Evolutionary conservation across 2,113 vertebrate species (phyloP), one percentile per base, ranked within the genome.

Genomic region (Varanus salvator): DNA sequence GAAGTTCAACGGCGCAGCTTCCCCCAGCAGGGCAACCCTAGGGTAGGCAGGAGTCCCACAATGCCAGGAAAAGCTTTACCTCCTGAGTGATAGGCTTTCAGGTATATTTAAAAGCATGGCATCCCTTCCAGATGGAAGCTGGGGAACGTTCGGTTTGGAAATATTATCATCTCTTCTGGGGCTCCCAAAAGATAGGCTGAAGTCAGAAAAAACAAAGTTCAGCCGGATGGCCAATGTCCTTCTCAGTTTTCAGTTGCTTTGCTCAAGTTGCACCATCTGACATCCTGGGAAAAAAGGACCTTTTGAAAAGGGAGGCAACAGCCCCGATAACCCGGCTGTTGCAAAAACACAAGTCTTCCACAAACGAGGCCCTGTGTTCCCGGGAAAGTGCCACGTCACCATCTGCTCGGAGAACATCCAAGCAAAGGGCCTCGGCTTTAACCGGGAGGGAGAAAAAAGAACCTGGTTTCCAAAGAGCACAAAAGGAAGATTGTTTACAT

Each of bases 401-500:
- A 25, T 8, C 0, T 9, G 44, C 89, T 76, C 23, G 83, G 64
- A 71, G 21, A 19, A 17, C 34, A 1, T 75, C 89, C 80, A 54
- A 52, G 57, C 8, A 7, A 19, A 66, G 54, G 34, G 27, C 9
- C 80, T 75, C 2, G 4, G 60, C 38, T 38, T 8, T 7, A 6
- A 52, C 1, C 0, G 25, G n/a, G 74, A 7, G 27, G 17, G 76
- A 23, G 68, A 12, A 27, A 6, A 6, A 69, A 48, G 9, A 15
- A 57, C 52, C 66, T 31, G 31, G 38, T 75, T 80, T 48, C 0
- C 2, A 23, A 31, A 29, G 11, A 34, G 44, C 84, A 90, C 72
- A 90, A 90, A 87, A 81, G 85, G 68, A 66, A 75, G 27, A 82
- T 50, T 86, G 89, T 90, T 84, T 52, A 9, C 4, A 2, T 7